phyloP scores from a whole-genome alignment of 2,888 invertebrate genomes.

The Eilema caniola region DNA sequence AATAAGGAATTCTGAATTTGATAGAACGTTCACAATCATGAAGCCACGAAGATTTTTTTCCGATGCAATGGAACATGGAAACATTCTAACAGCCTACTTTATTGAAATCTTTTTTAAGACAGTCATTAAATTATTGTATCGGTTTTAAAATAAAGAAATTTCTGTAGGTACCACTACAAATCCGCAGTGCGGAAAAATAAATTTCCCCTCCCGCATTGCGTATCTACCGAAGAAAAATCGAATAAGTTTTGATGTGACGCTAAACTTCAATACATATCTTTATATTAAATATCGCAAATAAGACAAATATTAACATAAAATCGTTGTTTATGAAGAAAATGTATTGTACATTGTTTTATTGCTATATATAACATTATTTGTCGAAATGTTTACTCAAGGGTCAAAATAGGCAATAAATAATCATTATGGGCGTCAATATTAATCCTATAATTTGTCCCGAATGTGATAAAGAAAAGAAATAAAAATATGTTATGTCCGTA shows the following conservation, averaged over 20 bases:
- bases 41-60: neutral
- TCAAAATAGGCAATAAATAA: constrained; percentile 26
- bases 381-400: neutral
- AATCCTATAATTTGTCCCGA: constrained; percentile 36
- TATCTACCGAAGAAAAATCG: constrained; percentile 26
- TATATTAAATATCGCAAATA: neutral
- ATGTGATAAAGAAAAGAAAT: constrained; percentile 49
- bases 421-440: constrained; percentile 35
- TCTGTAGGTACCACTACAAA: constrained; percentile 23
- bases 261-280: neutral
- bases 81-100: neutral
- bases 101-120: neutral
- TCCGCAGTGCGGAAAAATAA: constrained; percentile 45
- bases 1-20: neutral
- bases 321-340: neutral
- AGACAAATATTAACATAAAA: neutral
- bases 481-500: constrained; percentile 43
- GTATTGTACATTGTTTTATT: neutral
- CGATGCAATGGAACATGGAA: neutral
- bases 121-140: neutral
- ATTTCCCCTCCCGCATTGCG: constrained; percentile 39
- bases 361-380: neutral
- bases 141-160: constrained; percentile 25
- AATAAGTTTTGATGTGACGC: constrained; percentile 16
- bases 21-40: neutral